Percentiles rank a stretch among this genome's conserved stretches.
Evolutionary conservation across 2,888 invertebrate species (phyloP).

Genomic region (Allacma fusca): DNA sequence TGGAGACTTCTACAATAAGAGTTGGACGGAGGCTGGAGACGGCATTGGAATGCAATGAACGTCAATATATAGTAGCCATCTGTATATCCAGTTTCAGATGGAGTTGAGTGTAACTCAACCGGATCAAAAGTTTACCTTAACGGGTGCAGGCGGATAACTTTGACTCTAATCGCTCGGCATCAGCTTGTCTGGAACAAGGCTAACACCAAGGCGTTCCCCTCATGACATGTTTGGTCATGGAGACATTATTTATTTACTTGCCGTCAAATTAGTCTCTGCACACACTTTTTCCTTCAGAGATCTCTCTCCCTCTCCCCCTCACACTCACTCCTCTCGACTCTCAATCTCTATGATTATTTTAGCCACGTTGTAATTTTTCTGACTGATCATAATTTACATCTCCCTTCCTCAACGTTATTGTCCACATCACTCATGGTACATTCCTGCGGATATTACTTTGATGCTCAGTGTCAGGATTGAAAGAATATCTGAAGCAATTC

Average conservation of each 20-base stretch:
- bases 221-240: conserved; percentile 40
- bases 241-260: conserved; percentile 44
- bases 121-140: conserved; percentile 42
- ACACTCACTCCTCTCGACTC: not conserved
- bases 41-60: conserved; percentile 31
- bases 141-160: conserved; percentile 36
- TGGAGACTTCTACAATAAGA: not conserved
- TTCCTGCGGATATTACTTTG: too few relatives aligned
- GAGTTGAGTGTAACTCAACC: conserved; percentile 24
- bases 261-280: conserved; percentile 33
- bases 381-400: not conserved
- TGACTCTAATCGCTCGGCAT: conserved; percentile 37
- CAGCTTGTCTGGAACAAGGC: conserved; percentile 35
- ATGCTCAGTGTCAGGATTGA: too few relatives aligned
- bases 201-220: conserved; percentile 28
- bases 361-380: not conserved
- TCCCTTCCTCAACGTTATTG: not conserved
- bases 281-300: not conserved
- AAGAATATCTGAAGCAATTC: too few relatives aligned
- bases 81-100: not conserved
- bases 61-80: conserved; percentile 4
- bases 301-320: not conserved
- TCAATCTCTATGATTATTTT: not conserved
- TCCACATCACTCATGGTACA: too few relatives aligned
- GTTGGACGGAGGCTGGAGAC: not conserved